phyloP scores from a whole-genome alignment of 2,888 invertebrate genomes.

The Dioctria rufipes region DNA sequence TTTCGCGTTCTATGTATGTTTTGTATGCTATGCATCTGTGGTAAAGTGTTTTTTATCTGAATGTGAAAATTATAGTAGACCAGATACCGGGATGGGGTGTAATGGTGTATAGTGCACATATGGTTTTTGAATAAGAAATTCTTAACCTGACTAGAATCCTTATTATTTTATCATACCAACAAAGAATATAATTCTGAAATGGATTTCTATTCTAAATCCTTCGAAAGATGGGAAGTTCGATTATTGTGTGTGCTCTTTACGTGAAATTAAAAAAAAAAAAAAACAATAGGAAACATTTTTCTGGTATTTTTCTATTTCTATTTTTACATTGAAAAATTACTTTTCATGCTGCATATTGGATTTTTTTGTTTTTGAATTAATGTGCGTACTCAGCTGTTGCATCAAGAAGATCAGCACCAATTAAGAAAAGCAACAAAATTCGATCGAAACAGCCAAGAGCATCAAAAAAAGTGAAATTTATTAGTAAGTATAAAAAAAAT shows the following conservation, averaged over 20 bases:
- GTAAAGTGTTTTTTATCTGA: not conserved
- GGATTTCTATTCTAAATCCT: not conserved
- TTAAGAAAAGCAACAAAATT: conserved; percentile 87
- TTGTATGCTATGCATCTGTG: conserved; percentile 13
- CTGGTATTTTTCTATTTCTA: conserved; percentile 1
- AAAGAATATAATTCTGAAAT: not conserved
- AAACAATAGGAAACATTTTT: not conserved
- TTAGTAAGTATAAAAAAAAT: conserved; percentile 80
- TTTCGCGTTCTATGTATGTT: conserved; percentile 1
- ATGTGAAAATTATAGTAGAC: not conserved
- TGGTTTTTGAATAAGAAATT: not conserved
- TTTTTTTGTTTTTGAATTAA: not conserved
- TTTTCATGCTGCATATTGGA: conserved; percentile 30
- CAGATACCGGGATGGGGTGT: not conserved
- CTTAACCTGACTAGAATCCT: not conserved
- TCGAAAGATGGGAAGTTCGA: conserved; percentile 43
- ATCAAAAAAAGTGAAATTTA: conserved; percentile 88
- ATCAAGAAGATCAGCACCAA: conserved; percentile 74
- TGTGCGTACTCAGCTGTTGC: conserved; percentile 47
- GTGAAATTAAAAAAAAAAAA: not conserved
- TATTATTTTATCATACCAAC: conserved; percentile 4
- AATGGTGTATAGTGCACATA: not conserved
- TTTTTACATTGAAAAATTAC: conserved; percentile 25
- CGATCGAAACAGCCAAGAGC: conserved; percentile 83
- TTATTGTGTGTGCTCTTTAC: conserved; percentile 1